Percentiles rank a stretch among this genome's conserved stretches.
phyloP scores from a whole-genome alignment of 2,888 invertebrate species.

The Drosophila suboccidentalis region DNA sequence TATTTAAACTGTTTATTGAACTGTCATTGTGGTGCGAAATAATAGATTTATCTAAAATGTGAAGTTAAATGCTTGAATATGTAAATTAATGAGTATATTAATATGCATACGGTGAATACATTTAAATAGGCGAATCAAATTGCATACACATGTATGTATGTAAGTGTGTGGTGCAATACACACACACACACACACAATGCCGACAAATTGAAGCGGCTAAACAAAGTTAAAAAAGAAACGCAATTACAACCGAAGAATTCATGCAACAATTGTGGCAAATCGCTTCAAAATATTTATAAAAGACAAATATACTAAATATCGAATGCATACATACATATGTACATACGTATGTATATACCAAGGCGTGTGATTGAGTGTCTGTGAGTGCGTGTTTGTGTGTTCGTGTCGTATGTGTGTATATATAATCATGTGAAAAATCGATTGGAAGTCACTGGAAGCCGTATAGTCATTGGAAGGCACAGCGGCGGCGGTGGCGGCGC shows the following conservation, averaged over 20 bases:
- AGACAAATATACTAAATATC: constrained; percentile 15
- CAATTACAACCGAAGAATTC: constrained; percentile 15
- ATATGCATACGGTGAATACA: constrained; percentile 31
- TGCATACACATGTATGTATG: constrained; percentile 8
- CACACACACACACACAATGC: constrained; percentile 15
- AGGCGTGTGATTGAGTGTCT: constrained; percentile 29
- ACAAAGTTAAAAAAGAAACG: neutral
- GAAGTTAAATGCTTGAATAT: constrained; percentile 23
- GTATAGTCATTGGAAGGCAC: constrained; percentile 61
- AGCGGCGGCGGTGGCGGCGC: constrained; percentile 67
- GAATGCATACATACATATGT: constrained; percentile 8
- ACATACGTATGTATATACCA: constrained; percentile 15
- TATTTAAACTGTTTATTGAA: constrained; percentile 12
- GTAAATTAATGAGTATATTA: constrained; percentile 14
- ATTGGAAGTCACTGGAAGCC: constrained; percentile 78
- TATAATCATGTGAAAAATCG: constrained; percentile 85
- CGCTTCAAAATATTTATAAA: constrained; percentile 47
- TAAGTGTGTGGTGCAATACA: constrained; percentile 11
- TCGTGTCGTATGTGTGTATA: constrained; percentile 37
- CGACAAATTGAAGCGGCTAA: constrained; percentile 41
- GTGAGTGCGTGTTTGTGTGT: constrained; percentile 31
- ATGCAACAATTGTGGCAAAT: constrained; percentile 45
- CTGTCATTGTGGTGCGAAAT: constrained; percentile 8
- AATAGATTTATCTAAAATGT: constrained; percentile 23
- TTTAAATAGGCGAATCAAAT: constrained; percentile 8